Evolutionary conservation across 2,113 vertebrate genomes (phyloP).

Genomic region (Myotis brandtii): DNA sequence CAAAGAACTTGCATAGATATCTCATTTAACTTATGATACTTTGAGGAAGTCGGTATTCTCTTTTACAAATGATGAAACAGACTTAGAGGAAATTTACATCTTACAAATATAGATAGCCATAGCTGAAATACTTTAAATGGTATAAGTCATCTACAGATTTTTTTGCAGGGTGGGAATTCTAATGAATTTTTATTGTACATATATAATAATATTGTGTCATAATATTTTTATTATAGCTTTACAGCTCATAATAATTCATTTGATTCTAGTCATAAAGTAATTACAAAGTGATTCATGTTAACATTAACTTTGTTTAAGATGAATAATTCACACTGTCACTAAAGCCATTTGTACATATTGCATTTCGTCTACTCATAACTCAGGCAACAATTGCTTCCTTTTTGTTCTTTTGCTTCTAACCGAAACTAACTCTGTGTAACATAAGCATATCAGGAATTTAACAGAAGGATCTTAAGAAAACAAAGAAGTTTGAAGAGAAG

Average conservation of each 20-base stretch:
- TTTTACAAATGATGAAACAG: neutral
- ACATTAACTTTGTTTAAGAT: conserved; percentile 59
- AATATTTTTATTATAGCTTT: conserved; percentile 56
- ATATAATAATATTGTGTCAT: conserved; percentile 30
- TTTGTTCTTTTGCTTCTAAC: neutral
- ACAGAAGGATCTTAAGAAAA: neutral
- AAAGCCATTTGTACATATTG: neutral
- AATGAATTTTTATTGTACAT: conserved; percentile 40
- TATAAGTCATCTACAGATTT: neutral
- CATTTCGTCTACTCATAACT: conserved; percentile 41
- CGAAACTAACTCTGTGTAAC: neutral
- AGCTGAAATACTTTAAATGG: neutral
- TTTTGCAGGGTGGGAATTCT: conserved; percentile 4
- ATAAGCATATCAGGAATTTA: neutral
- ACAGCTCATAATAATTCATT: conserved; percentile 48
- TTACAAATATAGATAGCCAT: neutral
- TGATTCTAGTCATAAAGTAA: conserved; percentile 40
- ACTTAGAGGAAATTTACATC: neutral
- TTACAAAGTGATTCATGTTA: conserved; percentile 67
- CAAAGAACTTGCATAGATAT: neutral
- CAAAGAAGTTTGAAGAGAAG: neutral
- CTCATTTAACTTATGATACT: neutral
- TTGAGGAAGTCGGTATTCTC: neutral
- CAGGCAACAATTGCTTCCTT: neutral
- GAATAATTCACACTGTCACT: conserved; percentile 46